Conservation (phyloP, 2,113 vertebrate genomes). For the Ursus arctos region DNA sequence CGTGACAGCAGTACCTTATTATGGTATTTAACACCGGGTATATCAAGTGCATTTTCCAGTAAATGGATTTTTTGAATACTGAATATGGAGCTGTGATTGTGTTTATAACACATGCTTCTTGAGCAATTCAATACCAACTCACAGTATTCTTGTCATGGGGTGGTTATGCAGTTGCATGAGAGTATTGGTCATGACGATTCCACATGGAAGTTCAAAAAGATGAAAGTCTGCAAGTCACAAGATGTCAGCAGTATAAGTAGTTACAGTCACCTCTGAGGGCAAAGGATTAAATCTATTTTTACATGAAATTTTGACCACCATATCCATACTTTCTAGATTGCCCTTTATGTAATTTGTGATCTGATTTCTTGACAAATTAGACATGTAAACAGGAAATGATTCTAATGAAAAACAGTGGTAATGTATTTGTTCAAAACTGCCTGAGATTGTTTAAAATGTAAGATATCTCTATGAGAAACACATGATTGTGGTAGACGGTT, state of each 20-base stretch:
- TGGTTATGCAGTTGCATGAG: not conserved
- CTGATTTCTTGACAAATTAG: constrained; percentile 63
- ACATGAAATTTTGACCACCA: not conserved
- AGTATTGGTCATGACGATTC: not conserved
- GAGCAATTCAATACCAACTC: not conserved
- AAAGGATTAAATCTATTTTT: constrained; percentile 29
- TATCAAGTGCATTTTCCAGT: not conserved
- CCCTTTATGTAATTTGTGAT: constrained; percentile 40
- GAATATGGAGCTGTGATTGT: not conserved
- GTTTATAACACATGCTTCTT: not conserved
- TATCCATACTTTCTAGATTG: constrained; percentile 25
- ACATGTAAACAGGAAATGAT: constrained; percentile 44
- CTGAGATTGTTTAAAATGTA: constrained; percentile 19
- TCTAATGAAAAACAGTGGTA: constrained; percentile 49
- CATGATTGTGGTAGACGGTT: constrained; percentile 6
- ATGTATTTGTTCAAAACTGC: not conserved
- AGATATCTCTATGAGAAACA: constrained; percentile 19
- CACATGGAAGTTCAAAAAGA: not conserved
- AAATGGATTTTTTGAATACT: not conserved
- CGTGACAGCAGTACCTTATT: not conserved
- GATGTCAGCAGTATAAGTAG: constrained; percentile 7
- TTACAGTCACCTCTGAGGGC: constrained; percentile 2
- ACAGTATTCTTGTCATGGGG: not conserved
- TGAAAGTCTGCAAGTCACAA: constrained; percentile 41
- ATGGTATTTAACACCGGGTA: not conserved